A percentile compares a stretch with the other conserved stretches of the same genome.
Conservation (phyloP, 2,113 vertebrate genomes). For the Strix aluco region DNA sequence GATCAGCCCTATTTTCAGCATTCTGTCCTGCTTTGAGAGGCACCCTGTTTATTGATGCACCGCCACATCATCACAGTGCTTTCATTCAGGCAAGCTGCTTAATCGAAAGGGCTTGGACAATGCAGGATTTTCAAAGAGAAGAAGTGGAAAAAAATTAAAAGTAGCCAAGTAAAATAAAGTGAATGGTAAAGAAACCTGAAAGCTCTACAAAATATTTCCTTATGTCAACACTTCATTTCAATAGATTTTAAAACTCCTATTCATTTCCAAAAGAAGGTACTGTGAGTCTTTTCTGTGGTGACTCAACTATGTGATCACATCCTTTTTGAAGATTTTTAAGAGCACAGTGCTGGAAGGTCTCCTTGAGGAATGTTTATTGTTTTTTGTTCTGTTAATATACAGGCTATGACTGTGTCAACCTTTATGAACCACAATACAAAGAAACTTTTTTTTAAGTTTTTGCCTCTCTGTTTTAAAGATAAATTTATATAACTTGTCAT, state of each 20-base stretch:
- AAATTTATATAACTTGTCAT: constrained; percentile 75
- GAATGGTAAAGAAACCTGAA: constrained; percentile 61
- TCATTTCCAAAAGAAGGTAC: constrained; percentile 52
- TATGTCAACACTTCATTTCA: constrained; percentile 71
- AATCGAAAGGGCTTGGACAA: constrained; percentile 73
- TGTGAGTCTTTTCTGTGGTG: constrained; percentile 42
- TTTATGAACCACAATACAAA: constrained; percentile 48
- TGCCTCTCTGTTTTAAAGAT: constrained; percentile 70
- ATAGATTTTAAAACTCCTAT: constrained; percentile 57
- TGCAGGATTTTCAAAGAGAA: constrained; percentile 73
- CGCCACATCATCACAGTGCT: constrained; percentile 27
- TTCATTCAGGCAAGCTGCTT: constrained; percentile 68
- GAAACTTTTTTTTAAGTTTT: constrained; percentile 35
- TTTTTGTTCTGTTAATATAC: constrained; percentile 59
- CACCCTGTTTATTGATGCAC: constrained; percentile 70
- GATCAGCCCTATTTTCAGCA: constrained; percentile 72
- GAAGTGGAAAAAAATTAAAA: constrained; percentile 63
- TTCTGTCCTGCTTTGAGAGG: constrained; percentile 49
- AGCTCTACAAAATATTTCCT: constrained; percentile 70
- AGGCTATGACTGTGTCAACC: constrained; percentile 3
- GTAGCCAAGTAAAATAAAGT: constrained; percentile 72
- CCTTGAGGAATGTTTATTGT: constrained; percentile 29
- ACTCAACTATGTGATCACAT: neutral
- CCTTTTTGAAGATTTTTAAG: constrained; percentile 56
- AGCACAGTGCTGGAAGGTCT: neutral